A percentile compares a stretch with the other conserved stretches of the same genome.
Conservation (phyloP, 2,797 vertebrate species). For the Malacoraja senta region DNA sequence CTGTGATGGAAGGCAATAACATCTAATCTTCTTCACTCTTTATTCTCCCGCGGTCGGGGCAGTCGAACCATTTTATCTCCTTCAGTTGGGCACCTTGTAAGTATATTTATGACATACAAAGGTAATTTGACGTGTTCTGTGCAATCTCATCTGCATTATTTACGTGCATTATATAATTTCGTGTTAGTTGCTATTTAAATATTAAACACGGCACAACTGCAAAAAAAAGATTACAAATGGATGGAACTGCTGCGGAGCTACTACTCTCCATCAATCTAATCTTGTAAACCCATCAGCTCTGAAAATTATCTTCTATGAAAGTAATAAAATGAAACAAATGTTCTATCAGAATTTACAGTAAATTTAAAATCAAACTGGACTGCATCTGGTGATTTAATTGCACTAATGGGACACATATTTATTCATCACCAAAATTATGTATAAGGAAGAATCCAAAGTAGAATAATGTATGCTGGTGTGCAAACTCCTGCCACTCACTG, state of each 20-base stretch:
- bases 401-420: background rate
- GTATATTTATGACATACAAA: background rate
- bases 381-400: background rate
- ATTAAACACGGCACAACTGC: constrained; percentile 19
- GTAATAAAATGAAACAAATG: constrained; percentile 11
- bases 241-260: background rate
- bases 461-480: background rate
- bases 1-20: too few relatives aligned
- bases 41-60: too few relatives aligned
- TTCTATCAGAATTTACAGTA: background rate
- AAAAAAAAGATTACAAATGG: background rate
- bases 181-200: constrained; percentile 8
- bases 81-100: constrained; percentile 15
- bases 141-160: constrained; percentile 30
- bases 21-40: too few relatives aligned
- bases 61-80: background rate
- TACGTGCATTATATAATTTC: background rate
- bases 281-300: background rate
- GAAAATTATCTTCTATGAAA: constrained; percentile 5
- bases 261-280: background rate
- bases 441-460: background rate
- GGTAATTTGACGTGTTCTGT: background rate
- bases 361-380: constrained; percentile 18
- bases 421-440: constrained; percentile 6
- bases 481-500: background rate